Evolutionary conservation across 2,888 invertebrate species (phyloP), one percentile per base, ranked within the genome.

Genomic region (Brachynemurus nebulosus): DNA sequence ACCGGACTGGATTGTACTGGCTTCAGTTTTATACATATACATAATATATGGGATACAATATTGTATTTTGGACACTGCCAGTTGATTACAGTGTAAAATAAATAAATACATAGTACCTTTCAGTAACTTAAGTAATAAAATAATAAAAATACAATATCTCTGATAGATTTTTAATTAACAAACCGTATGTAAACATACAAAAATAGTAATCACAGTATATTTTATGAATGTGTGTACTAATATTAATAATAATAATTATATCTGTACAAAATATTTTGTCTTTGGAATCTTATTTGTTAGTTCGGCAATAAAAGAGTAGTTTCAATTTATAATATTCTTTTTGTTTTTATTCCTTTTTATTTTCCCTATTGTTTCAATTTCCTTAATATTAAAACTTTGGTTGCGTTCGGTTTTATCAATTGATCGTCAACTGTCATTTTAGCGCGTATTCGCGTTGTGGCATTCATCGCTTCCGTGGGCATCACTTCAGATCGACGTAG

Each of bases 271-370:
- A 36, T 36, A 19, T 36, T 36, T 36, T 11, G 20, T 39, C 39
- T 21, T 19, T 39, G 21, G 21, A 14, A 39, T n/a, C 27, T 30
- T 14, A 30, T n/a, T 30, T 30, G 30, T 42, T 27, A 40, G 27
- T 25, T 35, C 23, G 64, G 64, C 65, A 60, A 66, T 65, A 65
- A 66, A 65, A 62, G 62, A 62, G 63, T 65, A 63, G 64, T 64
- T 65, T 66, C 62, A 56, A 58, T 51, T 48, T 50, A 43, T n/a
- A n/a, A n/a, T n/a, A n/a, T 37, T 35, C 19, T 11, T 34, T 19
- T 41, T n/a, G 37, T 45, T 48, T 38, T 21, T 30, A 40, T n/a
- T 4, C 16, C 4, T 36, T 14, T 14, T 4, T 17, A n/a, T n/a
- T n/a, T n/a, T n/a, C n/a, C n/a, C n/a, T n/a, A n/a, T n/a, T n/a